A percentile compares a stretch with the other conserved stretches of the same genome.
Conservation (phyloP, 1,140 invertebrate species). For the Trichonephila clavata region DNA sequence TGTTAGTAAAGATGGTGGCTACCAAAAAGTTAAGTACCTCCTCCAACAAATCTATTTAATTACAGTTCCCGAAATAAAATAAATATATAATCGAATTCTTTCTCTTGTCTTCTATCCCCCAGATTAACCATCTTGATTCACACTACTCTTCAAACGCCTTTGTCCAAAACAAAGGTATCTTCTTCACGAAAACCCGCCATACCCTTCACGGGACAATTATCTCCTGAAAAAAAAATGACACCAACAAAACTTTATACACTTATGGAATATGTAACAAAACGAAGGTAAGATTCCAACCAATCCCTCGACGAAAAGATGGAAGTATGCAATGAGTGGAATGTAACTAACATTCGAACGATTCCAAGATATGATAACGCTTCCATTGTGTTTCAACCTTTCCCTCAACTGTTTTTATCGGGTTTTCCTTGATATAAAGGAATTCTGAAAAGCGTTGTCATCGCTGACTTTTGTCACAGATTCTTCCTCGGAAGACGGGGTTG, state of each 20-base stretch:
- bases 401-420: constrained; percentile 19
- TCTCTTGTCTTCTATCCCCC: not conserved
- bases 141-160: not conserved
- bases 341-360: not conserved
- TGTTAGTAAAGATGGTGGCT: too few relatives aligned
- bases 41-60: not conserved
- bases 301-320: not conserved
- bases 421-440: not conserved
- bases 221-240: not conserved
- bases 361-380: not conserved
- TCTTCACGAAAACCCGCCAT: not conserved
- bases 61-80: not conserved
- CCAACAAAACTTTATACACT: not conserved
- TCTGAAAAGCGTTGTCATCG: constrained; percentile 18
- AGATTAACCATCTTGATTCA: not conserved
- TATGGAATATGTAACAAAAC: not conserved
- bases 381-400: not conserved
- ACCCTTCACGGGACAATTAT: not conserved
- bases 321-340: not conserved
- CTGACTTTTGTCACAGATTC: not conserved
- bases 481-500: not conserved
- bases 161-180: not conserved
- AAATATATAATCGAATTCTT: not conserved
- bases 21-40: not conserved
- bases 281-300: not conserved